Conservation (phyloP, 2,888 invertebrate genomes). For the Cremastinae sp. region DNA sequence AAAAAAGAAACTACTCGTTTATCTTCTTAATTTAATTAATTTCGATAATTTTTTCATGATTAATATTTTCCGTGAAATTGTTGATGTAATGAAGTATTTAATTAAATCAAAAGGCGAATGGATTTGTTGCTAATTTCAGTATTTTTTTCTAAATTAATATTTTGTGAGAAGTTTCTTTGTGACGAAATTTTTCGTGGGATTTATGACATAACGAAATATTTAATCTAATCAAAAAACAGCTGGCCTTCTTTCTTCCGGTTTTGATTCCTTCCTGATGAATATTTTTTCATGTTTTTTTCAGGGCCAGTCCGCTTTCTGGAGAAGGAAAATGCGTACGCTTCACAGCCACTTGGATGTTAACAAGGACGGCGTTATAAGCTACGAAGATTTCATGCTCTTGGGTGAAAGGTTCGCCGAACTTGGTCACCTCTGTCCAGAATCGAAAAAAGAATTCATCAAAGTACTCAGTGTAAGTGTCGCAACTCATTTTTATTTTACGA, state of each 20-base stretch:
- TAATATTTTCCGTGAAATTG: no score
- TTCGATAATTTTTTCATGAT: no score
- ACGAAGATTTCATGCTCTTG: slow-evolving; percentile 89
- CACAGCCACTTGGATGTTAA: slow-evolving; percentile 92
- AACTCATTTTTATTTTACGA: no score
- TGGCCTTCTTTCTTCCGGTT: neutral
- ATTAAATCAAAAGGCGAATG: no score
- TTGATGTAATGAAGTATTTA: no score
- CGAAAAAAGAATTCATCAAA: slow-evolving; percentile 86
- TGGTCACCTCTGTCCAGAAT: slow-evolving; percentile 86
- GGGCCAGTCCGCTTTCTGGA: slow-evolving; percentile 87
- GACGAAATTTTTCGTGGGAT: no score
- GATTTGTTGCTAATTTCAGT: no score
- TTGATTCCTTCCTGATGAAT: neutral
- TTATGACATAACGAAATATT: no score
- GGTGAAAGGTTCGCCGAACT: slow-evolving; percentile 88
- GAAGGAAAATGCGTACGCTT: slow-evolving; percentile 91
- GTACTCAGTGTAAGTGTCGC: slow-evolving; percentile 84
- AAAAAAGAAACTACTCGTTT: no score
- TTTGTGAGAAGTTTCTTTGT: no score
- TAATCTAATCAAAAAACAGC: neutral
- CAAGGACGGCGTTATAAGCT: slow-evolving; percentile 92
- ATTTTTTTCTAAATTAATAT: no score
- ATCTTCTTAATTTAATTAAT: no score
- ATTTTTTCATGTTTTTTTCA: slow-evolving; percentile 67